Percentiles rank a stretch among this genome's conserved stretches.
phyloP scores from a whole-genome alignment of 2,888 invertebrate species.

The Tuta absoluta region DNA sequence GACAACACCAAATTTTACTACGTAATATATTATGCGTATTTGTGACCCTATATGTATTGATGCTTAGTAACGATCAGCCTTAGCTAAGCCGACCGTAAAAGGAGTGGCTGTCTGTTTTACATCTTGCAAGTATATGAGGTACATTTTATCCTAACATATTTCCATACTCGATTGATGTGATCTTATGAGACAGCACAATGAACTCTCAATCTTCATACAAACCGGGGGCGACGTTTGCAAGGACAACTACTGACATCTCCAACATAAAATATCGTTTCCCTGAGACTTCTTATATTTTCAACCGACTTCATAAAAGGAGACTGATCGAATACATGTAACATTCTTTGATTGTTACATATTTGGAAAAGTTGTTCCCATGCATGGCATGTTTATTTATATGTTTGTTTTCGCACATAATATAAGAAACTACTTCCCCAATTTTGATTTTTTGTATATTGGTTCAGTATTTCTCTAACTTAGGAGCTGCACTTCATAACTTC shows the following conservation, averaged over 20 bases:
- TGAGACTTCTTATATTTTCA: neutral
- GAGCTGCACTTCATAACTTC: too few relatives aligned
- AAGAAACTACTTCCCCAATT: too few relatives aligned
- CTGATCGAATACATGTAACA: too few relatives aligned
- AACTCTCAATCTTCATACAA: conserved; percentile 10
- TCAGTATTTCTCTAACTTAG: too few relatives aligned
- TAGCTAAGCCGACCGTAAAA: conserved; percentile 7
- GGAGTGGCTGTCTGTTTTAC: conserved; percentile 5
- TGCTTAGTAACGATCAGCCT: neutral
- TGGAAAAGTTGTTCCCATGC: too few relatives aligned
- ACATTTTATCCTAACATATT: conserved; percentile 1
- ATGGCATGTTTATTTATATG: too few relatives aligned
- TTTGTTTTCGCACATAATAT: too few relatives aligned
- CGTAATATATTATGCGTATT: neutral
- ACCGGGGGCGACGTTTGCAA: neutral
- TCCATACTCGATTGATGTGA: neutral
- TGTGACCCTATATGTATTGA: neutral
- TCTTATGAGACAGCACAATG: conserved; percentile 20
- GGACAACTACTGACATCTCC: conserved; percentile 8
- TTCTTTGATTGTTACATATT: too few relatives aligned
- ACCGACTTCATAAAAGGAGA: too few relatives aligned
- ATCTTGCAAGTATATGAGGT: neutral
- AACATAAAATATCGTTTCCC: conserved; percentile 4
- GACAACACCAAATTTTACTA: neutral
- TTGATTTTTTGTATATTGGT: too few relatives aligned